phyloP scores from a whole-genome alignment of 2,888 invertebrate species.

The Cantharis nigra region DNA sequence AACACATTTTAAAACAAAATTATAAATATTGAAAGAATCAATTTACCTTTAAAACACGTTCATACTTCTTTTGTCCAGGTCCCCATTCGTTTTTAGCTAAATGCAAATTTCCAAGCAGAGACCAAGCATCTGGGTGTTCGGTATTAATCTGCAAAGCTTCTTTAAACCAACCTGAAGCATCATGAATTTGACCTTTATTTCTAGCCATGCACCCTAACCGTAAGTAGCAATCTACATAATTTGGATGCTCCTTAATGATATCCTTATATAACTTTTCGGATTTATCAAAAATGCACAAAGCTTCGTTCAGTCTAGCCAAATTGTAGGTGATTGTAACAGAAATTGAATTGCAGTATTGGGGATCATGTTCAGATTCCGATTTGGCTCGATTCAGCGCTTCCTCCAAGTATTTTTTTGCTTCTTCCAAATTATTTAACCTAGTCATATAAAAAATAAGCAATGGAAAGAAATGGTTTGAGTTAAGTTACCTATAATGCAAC shows the following conservation, averaged over 20 bases:
- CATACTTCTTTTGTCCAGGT: constrained; percentile 98
- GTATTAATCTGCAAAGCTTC: constrained; percentile 95
- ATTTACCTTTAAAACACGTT: constrained; percentile 81
- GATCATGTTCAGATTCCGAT: constrained; percentile 81
- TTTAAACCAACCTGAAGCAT: constrained; percentile 99
- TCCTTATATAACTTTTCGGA: constrained; percentile 97
- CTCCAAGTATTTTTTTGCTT: constrained; percentile 84
- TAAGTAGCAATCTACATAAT: constrained; percentile 93
- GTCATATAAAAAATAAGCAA: constrained; percentile 35
- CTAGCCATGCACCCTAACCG: constrained; percentile 96
- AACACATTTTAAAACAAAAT: no score
- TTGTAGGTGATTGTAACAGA: constrained; percentile 97
- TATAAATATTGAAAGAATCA: neutral
- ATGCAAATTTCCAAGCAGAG: constrained; percentile 95
- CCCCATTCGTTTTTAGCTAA: constrained; percentile 97
- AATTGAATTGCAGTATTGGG: constrained; percentile 94
- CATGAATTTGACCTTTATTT: constrained; percentile 98
- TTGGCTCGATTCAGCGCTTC: constrained; percentile 84
- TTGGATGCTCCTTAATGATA: constrained; percentile 95
- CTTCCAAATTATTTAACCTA: constrained; percentile 81
- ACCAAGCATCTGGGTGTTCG: constrained; percentile 98
- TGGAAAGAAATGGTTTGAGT: neutral
- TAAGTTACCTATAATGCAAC: constrained; percentile 72
- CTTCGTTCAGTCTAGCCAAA: constrained; percentile 91
- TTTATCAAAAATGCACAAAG: constrained; percentile 87